Evolutionary conservation across 2,797 vertebrate genomes (phyloP).

Genomic region (Bradypodion ventrale): DNA sequence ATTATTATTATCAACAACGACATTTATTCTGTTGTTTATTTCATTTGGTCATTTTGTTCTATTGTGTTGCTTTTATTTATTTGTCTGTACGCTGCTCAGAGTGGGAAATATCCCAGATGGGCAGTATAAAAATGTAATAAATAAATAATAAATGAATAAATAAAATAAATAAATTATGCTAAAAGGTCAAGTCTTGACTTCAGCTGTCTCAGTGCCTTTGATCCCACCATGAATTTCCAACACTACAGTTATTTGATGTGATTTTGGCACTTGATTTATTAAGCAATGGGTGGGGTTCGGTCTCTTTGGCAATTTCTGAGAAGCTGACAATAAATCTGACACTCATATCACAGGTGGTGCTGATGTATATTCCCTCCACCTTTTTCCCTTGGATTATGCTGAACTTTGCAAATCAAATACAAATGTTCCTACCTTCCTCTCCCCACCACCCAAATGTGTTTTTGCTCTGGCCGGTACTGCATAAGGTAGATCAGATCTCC

Average conservation of each 20-base stretch:
- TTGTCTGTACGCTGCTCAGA: too few species aligned
- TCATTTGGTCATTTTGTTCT: too few species aligned
- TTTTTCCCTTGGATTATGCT: constrained; percentile 31
- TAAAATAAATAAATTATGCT: constrained; percentile 22
- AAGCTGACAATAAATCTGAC: constrained; percentile 71
- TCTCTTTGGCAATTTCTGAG: constrained; percentile 56
- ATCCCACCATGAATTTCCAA: constrained; percentile 57
- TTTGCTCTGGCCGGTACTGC: constrained; percentile 35
- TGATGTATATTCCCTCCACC: constrained; percentile 49
- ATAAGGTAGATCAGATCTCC: constrained; percentile 13
- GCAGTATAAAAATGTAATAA: too few species aligned
- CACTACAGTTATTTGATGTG: constrained; percentile 56
- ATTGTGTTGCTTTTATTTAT: too few species aligned
- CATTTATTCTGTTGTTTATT: too few species aligned
- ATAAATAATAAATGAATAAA: too few species aligned
- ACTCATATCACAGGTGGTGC: constrained; percentile 66
- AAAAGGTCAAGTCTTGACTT: constrained; percentile 52
- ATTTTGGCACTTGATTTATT: constrained; percentile 72
- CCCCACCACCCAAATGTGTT: too few species aligned
- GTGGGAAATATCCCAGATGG: too few species aligned
- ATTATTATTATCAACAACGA: too few species aligned
- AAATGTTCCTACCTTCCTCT: constrained; percentile 57
- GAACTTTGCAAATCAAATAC: constrained; percentile 60
- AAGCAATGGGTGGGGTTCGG: constrained; percentile 53
- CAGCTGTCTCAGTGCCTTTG: constrained; percentile 38